Conservation (phyloP, 92 coral and sea anemone species). For the Paramuricea clavata region DNA sequence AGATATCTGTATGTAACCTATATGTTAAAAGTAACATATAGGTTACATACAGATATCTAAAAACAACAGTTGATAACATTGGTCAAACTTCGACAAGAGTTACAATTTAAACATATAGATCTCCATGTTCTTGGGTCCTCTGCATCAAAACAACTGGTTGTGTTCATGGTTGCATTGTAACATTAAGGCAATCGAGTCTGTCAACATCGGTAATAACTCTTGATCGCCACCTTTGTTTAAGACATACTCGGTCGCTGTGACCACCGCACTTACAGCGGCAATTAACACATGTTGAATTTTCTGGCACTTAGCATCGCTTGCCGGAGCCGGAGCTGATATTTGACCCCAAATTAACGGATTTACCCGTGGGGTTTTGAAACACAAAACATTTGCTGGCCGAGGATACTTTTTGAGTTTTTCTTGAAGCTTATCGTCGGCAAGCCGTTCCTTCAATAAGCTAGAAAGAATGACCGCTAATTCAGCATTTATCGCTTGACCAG, state of each 20-base stretch:
- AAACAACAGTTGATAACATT: too few relatives aligned
- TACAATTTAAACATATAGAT: too few relatives aligned
- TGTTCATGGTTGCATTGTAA: conserved; percentile 48
- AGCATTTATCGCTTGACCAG: conserved; percentile 58
- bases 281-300: conserved; percentile 64
- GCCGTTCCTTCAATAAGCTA: conserved; percentile 60
- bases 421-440: conserved; percentile 44
- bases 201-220: conserved; percentile 23
- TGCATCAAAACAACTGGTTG: too few relatives aligned
- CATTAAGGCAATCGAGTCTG: conserved; percentile 45
- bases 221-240: not conserved
- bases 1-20: too few relatives aligned
- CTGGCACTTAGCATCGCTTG: conserved; percentile 70
- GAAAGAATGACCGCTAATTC: conserved; percentile 59
- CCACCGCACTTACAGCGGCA: conserved; percentile 55
- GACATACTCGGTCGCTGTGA: conserved; percentile 55
- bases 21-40: too few relatives aligned
- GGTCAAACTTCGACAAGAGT: too few relatives aligned
- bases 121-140: too few relatives aligned
- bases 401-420: conserved; percentile 63
- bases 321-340: conserved; percentile 49
- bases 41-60: too few relatives aligned
- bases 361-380: conserved; percentile 59
- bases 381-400: conserved; percentile 51
- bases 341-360: conserved; percentile 72